These are phyloP conservation scores for Hexactinellida sp. DNA, from an alignment of 37 sponge, comb jelly and placozoan species.

Conservation along the genomic window DNA sequence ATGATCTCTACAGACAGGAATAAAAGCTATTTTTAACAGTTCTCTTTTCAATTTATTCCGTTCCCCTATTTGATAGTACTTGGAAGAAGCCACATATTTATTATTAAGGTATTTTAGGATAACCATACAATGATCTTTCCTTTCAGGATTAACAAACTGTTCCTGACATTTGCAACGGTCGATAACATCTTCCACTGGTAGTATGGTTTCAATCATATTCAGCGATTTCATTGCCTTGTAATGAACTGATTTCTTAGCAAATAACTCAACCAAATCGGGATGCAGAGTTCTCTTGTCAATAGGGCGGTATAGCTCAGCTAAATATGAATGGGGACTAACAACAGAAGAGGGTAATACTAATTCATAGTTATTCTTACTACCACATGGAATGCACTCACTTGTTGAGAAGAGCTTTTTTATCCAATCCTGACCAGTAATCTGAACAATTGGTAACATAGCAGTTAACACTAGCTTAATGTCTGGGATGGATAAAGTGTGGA, in stretches of 20 bases:
- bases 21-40: neutral
- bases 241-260: neutral
- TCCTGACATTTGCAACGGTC: neutral
- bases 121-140: neutral
- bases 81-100: neutral
- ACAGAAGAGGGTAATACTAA: neutral
- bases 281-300: neutral
- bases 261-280: neutral
- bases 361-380: neutral
- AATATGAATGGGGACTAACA: neutral
- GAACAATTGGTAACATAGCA: neutral
- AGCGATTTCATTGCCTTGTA: neutral
- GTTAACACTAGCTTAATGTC: neutral
- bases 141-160: neutral
- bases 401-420: neutral
- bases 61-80: neutral
- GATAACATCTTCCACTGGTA: neutral
- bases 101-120: neutral
- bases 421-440: neutral
- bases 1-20: neutral
- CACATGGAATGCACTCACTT: neutral
- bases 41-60: neutral
- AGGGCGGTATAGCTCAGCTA: neutral
- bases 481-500: neutral
- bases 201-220: neutral